These are phyloP conservation scores for Leucosticte australis DNA, from an alignment of 2,113 vertebrate species.

Conservation along the genomic window DNA sequence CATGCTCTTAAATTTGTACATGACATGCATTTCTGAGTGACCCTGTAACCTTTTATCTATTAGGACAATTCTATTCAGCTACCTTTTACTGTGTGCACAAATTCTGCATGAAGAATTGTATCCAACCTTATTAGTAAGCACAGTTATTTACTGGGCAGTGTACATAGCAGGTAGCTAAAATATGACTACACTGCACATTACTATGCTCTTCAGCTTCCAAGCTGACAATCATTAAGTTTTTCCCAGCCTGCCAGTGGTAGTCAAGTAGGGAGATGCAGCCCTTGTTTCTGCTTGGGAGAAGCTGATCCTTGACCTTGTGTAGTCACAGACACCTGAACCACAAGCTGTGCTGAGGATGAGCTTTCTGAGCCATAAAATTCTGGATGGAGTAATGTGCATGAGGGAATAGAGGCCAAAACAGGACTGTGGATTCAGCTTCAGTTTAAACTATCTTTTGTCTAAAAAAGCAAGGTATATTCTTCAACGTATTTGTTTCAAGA, in stretches of 20 bases:
- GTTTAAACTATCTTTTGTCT: neutral
- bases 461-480: neutral
- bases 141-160: neutral
- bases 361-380: neutral
- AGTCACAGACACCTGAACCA: neutral
- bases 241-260: neutral
- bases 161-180: neutral
- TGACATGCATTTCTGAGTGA: neutral
- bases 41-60: neutral
- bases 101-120: neutral
- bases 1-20: neutral
- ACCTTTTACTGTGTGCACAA: neutral
- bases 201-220: neutral
- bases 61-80: neutral
- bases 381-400: accelerated
- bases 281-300: neutral
- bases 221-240: neutral
- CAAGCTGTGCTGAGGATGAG: neutral
- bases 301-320: neutral
- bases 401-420: neutral
- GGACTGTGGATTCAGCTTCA: neutral
- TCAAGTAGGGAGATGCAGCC: neutral
- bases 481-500: neutral
- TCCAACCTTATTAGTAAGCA: neutral
- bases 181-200: neutral